A percentile compares a stretch with the other conserved stretches of the same genome.
Conservation (phyloP, 2,888 invertebrate genomes). For the Athripsodes cinereus region DNA sequence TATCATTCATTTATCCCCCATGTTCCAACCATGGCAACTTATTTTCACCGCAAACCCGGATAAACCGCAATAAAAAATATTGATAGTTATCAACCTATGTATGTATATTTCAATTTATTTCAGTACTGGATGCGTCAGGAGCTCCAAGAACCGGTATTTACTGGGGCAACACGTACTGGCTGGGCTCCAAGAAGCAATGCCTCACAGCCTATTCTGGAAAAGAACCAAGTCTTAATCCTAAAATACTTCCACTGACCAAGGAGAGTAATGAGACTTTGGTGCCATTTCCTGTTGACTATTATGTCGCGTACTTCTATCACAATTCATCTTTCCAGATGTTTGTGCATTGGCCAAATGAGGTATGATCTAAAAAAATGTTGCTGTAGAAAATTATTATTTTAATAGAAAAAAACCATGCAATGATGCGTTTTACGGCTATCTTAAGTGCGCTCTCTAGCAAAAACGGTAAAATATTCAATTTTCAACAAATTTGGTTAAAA, state of each 20-base stretch:
- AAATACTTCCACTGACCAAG: slow-evolving; percentile 37
- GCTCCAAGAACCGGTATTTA: slow-evolving; percentile 49
- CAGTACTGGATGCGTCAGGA: slow-evolving; percentile 54
- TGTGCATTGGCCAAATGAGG: slow-evolving; percentile 20
- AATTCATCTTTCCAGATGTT: slow-evolving; percentile 38
- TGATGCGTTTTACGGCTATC: too few relatives aligned
- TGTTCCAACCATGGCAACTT: too few relatives aligned
- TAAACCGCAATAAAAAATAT: too few relatives aligned
- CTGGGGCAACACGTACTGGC: slow-evolving; percentile 56
- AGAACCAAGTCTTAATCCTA: slow-evolving; percentile 31
- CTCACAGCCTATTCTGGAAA: slow-evolving; percentile 35
- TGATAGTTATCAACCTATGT: too few relatives aligned
- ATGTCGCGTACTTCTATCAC: slow-evolving; percentile 38
- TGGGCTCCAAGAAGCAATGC: slow-evolving; percentile 50
- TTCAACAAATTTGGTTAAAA: too few relatives aligned
- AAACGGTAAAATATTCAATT: too few relatives aligned
- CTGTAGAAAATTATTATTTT: too few relatives aligned
- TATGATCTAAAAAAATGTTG: too few relatives aligned
- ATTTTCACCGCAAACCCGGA: too few relatives aligned
- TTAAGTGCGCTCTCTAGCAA: too few relatives aligned
- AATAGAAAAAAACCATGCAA: too few relatives aligned
- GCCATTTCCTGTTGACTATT: slow-evolving; percentile 40
- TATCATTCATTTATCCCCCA: too few relatives aligned
- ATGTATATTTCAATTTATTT: slow-evolving; percentile 6
- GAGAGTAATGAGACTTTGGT: slow-evolving; percentile 33